Conservation (phyloP, 2,113 vertebrate species). For the Plectropomus leopardus region DNA sequence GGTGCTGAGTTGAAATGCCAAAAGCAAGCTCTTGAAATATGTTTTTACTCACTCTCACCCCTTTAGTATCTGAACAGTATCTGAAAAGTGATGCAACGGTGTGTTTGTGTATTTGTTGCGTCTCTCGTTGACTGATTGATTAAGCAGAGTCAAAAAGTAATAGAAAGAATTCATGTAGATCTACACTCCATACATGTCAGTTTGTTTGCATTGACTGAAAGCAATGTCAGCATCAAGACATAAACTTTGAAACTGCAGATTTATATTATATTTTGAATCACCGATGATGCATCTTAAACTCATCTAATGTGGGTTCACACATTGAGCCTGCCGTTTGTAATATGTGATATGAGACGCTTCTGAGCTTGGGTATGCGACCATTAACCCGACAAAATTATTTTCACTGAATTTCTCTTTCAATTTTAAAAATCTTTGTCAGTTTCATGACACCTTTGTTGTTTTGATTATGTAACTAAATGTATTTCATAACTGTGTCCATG, state of each 20-base stretch:
- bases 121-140: conserved; percentile 15
- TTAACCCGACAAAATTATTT: conserved; percentile 30
- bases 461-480: conserved; percentile 25
- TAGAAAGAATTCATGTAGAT: not conserved
- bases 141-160: conserved; percentile 6
- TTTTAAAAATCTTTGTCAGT: not conserved
- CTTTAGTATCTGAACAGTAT: conserved; percentile 32
- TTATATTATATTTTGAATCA: conserved; percentile 47
- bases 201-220: conserved; percentile 7
- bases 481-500: conserved; percentile 6
- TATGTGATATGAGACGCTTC: conserved; percentile 9
- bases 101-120: conserved; percentile 29
- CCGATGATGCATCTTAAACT: conserved; percentile 3
- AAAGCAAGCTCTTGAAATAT: conserved; percentile 30
- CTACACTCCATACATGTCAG: not conserved
- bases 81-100: conserved; percentile 33
- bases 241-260: conserved; percentile 16
- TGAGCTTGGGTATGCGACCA: conserved; percentile 62
- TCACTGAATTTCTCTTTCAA: conserved; percentile 1
- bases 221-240: conserved; percentile 10
- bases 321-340: conserved; percentile 26
- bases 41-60: conserved; percentile 15
- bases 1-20: conserved; percentile 26
- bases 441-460: conserved; percentile 41
- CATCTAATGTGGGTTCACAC: conserved; percentile 25